Percentiles rank a stretch among this genome's conserved stretches.
Conservation (phyloP, 2,888 invertebrate species). For the Eugnorisma glareosa region DNA sequence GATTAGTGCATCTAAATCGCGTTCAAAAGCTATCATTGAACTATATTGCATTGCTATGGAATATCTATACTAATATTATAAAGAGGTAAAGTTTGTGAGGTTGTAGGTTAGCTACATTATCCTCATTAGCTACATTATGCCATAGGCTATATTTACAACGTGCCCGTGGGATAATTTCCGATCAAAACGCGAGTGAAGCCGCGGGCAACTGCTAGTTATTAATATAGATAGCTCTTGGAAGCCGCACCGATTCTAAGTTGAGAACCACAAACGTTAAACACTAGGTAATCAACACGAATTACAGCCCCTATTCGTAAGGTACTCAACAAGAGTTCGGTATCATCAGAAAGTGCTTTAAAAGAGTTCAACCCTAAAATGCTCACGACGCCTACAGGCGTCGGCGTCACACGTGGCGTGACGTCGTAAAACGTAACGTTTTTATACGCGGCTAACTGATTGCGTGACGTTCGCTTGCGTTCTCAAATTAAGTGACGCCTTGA, state of each 20-base stretch:
- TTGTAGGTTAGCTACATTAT: too few relatives aligned
- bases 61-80: too few relatives aligned
- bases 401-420: slow-evolving; percentile 43
- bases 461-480: slow-evolving; percentile 44
- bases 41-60: too few relatives aligned
- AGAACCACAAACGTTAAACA: background rate
- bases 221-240: too few relatives aligned
- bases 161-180: too few relatives aligned
- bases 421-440: slow-evolving; percentile 61
- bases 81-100: too few relatives aligned
- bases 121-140: too few relatives aligned
- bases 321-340: slow-evolving; percentile 29
- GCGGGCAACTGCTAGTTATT: too few relatives aligned
- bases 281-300: slow-evolving; percentile 5
- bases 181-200: too few relatives aligned
- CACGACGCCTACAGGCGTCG: slow-evolving; percentile 20
- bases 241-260: too few relatives aligned
- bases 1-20: background rate
- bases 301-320: slow-evolving; percentile 24
- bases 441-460: slow-evolving; percentile 46
- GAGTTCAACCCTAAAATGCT: slow-evolving; percentile 56
- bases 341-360: slow-evolving; percentile 50
- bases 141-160: too few relatives aligned
- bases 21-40: background rate
- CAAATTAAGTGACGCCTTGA: slow-evolving; percentile 28